Percentiles rank a stretch among this genome's conserved stretches.
Evolutionary conservation across 2,113 vertebrate species (phyloP).

Genomic region (Neomonachus schauinslandi): DNA sequence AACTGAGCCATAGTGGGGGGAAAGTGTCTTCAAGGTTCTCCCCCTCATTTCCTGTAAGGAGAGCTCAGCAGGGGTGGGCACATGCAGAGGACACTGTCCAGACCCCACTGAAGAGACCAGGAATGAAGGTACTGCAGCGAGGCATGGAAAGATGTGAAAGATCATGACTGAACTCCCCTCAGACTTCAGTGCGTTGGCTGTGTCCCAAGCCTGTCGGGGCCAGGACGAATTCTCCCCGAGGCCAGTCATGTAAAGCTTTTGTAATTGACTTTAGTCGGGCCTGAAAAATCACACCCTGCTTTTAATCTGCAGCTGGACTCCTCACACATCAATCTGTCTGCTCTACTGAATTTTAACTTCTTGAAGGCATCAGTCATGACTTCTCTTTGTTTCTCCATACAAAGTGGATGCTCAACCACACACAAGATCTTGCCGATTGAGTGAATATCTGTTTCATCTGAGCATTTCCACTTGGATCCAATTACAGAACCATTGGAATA

Average conservation of each 20-base stretch:
- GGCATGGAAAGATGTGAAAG: not conserved
- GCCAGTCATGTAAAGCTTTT: not conserved
- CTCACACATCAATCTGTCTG: not conserved
- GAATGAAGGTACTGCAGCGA: not conserved
- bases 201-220: too few relatives aligned
- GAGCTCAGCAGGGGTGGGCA: not conserved
- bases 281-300: not conserved
- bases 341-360: not conserved
- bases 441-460: not conserved
- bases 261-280: not conserved
- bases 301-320: not conserved
- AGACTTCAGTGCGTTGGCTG: not conserved
- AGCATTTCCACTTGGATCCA: not conserved
- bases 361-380: not conserved
- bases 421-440: not conserved
- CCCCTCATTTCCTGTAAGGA: not conserved
- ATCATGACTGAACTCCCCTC: not conserved
- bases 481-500: not conserved
- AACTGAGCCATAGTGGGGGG: not conserved
- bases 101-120: not conserved
- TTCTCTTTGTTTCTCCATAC: not conserved
- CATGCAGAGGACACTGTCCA: not conserved
- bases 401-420: not conserved
- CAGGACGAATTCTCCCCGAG: not conserved
- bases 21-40: not conserved